These are phyloP conservation scores for Hypotaenidia philippensis DNA, from an alignment of 2,797 vertebrate genomes.

Conservation along the genomic window DNA sequence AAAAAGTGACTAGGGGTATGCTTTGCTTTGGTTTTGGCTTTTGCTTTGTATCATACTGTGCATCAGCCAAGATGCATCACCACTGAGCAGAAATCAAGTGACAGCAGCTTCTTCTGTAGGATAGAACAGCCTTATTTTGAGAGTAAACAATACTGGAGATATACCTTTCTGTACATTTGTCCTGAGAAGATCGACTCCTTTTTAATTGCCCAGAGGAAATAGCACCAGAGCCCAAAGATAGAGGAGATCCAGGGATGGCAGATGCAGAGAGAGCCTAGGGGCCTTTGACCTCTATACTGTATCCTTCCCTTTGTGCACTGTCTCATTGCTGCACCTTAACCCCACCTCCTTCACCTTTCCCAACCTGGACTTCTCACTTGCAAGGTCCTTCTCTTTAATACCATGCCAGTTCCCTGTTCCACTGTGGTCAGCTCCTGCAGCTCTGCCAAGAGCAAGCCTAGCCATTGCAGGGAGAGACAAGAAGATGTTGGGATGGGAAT, in stretches of 20 bases:
- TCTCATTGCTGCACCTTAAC: neutral
- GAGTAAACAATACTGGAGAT: neutral
- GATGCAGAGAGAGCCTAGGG: neutral
- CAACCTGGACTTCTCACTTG: neutral
- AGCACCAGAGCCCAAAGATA: rapidly evolving
- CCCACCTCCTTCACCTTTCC: neutral
- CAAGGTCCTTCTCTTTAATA: neutral
- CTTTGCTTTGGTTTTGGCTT: neutral
- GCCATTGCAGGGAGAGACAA: neutral
- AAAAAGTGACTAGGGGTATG: neutral
- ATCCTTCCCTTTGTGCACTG: neutral
- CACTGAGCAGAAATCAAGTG: neutral
- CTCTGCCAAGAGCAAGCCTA: neutral
- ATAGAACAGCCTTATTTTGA: neutral
- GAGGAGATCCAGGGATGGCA: neutral
- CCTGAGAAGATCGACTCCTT: neutral
- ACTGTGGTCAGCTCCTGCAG: neutral
- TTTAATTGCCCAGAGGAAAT: neutral
- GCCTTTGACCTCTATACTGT: neutral
- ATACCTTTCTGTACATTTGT: neutral
- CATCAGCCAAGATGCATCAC: neutral
- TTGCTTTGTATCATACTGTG: neutral
- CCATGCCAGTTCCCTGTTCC: neutral
- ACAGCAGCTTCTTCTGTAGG: neutral
- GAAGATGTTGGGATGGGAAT: neutral